Evolutionary conservation across 2,113 vertebrate genomes (phyloP).

Genomic region (Eupsittula cactorum): DNA sequence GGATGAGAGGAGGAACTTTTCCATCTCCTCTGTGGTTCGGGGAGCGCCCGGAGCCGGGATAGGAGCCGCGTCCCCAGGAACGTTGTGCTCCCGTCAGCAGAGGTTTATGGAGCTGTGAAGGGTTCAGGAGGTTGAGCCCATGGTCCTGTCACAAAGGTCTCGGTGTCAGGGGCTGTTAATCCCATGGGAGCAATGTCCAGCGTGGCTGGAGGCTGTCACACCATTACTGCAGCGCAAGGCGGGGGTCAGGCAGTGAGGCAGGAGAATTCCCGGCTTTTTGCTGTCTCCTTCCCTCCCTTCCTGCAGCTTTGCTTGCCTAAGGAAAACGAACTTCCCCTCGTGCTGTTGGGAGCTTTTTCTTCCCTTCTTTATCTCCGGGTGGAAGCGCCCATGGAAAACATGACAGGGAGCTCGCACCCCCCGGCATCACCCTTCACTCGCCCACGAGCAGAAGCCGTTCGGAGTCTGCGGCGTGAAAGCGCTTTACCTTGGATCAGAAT

Average conservation of each 20-base stretch:
- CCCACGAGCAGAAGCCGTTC: background rate
- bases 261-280: background rate
- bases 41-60: fast-evolving
- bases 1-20: background rate
- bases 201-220: fast-evolving
- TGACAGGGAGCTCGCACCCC: fast-evolving
- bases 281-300: background rate
- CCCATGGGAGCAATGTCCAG: background rate
- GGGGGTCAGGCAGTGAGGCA: fast-evolving
- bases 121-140: background rate
- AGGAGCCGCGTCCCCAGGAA: background rate
- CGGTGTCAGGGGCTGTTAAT: background rate
- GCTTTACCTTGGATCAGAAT: fast-evolving
- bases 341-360: background rate
- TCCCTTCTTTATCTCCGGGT: background rate
- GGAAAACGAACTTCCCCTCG: conserved; percentile 11
- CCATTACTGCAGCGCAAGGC: fast-evolving
- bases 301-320: background rate
- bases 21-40: background rate
- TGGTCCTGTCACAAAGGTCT: background rate
- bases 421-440: fast-evolving
- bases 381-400: fast-evolving
- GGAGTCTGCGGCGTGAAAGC: fast-evolving
- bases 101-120: fast-evolving
- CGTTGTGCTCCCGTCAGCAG: background rate